Base-by-base conservation (phyloP, 1,140 invertebrate species). In the Drosophila suzukii region DNA sequence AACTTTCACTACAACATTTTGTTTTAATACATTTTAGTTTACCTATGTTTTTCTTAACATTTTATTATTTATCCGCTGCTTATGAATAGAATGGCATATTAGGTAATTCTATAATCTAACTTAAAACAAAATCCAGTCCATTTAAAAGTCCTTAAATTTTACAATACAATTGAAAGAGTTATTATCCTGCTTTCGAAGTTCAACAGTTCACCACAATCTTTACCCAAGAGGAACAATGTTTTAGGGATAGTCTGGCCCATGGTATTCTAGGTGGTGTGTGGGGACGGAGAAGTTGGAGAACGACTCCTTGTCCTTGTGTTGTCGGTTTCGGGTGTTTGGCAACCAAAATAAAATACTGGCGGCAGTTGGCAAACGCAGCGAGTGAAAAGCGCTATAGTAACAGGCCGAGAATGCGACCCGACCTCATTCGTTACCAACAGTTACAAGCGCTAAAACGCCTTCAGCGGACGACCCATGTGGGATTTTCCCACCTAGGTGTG, bases 361-460 rank as follows among this genome's bases (percentile, higher is more conserved):
- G 50, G 62, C 60, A 46, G 65, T 55, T 47, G 53, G 65, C 32
- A 49, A 77, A 71, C 57, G 58, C 66, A 76, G 56, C 49, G 72
- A 63, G 59, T 56, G 75, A 66, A 76, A 60, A 79, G 68, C 61
- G 72, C 73, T 67, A 76, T 75, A 68, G 61, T 47, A 66, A 60
- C 56, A 55, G 55, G 50, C 39, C 62, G 36, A 67, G 30, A 65
- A 66, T 53, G 53, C 60, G 72, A 66, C 58, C 51, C 85, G 85
- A 89, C 68, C 84, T 90, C 84, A 89, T 89, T 89, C 84, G 84
- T 89, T 84, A 77, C 84, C 84, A 80, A 78, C 77, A 84, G 85
- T 89, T 89, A 90, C 80, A 78, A 84, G 74, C 85, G 84, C 61
- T 61, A 84, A 88, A 88, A 89, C 79, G 66, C 59, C 47, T 46